These are phyloP conservation scores for Rhinoptilus africanus DNA, from an alignment of 2,113 vertebrate species.

Conservation along the genomic window DNA sequence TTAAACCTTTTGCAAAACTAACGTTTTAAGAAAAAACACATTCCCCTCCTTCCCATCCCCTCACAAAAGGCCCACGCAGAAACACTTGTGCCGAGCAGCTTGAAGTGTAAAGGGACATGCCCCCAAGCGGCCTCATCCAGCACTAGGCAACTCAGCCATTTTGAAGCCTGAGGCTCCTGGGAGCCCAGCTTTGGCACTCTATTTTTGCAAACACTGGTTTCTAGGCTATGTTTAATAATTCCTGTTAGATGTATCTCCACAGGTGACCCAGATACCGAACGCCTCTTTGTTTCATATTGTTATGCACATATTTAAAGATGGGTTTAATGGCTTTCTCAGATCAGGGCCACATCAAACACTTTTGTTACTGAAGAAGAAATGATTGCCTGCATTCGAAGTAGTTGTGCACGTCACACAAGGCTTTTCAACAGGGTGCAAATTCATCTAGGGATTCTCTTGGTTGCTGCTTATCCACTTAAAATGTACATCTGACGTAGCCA, in stretches of 20 bases:
- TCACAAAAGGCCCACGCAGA: not conserved
- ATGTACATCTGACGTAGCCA: not conserved
- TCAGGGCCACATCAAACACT: slow-evolving; percentile 27
- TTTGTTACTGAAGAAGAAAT: not conserved
- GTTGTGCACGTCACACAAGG: not conserved
- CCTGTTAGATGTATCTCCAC: not conserved
- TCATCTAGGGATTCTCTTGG: slow-evolving; percentile 7
- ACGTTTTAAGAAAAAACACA: not conserved
- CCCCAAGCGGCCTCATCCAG: not conserved
- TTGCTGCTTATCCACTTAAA: not conserved
- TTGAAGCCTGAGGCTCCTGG: not conserved
- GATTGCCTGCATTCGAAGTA: not conserved
- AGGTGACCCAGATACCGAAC: slow-evolving; percentile 48
- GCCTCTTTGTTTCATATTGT: slow-evolving; percentile 40
- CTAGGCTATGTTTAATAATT: slow-evolving; percentile 17
- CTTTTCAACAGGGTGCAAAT: slow-evolving; percentile 1
- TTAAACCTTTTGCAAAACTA: not conserved
- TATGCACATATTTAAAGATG: slow-evolving; percentile 51
- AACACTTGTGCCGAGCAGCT: not conserved
- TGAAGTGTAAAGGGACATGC: not conserved
- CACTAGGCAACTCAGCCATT: not conserved
- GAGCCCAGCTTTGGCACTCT: not conserved
- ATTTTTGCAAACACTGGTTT: not conserved
- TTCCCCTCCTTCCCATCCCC: not conserved
- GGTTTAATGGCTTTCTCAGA: slow-evolving; percentile 48